Evolutionary conservation across 2,113 vertebrate species (phyloP).

Genomic region (Micronisus gabar): DNA sequence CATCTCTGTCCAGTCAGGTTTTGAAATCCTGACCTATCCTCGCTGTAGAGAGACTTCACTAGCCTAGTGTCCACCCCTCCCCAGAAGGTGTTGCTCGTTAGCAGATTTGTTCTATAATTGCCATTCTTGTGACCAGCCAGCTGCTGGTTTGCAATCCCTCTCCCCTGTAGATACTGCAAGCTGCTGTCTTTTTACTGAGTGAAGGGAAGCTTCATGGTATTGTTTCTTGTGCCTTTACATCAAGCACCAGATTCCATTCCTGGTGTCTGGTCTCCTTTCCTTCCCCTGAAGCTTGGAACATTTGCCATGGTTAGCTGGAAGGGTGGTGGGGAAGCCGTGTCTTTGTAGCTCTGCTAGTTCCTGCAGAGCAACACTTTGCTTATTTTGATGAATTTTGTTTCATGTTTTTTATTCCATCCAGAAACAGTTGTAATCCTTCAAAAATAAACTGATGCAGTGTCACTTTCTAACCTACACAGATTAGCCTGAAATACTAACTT

Average conservation of each 20-base stretch:
- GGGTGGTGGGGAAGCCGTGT: not conserved
- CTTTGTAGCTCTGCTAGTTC: not conserved
- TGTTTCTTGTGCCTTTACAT: not conserved
- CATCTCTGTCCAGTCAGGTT: not conserved
- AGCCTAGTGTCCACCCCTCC: not conserved
- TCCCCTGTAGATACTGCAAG: not conserved
- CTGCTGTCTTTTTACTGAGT: not conserved
- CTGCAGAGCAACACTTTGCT: not conserved
- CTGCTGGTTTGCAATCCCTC: rapidly evolving
- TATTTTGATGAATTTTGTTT: not conserved
- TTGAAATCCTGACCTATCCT: not conserved
- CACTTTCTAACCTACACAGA: not conserved
- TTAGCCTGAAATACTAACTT: not conserved
- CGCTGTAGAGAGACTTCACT: not conserved
- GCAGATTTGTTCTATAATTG: not conserved
- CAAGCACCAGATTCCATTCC: not conserved
- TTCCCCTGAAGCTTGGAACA: not conserved
- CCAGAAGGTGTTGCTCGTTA: not conserved
- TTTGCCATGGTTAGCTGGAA: not conserved
- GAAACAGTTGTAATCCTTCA: not conserved
- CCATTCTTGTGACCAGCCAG: not conserved
- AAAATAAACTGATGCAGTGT: not conserved
- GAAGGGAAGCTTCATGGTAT: not conserved
- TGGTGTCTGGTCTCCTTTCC: not conserved
- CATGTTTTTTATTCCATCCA: not conserved